These are phyloP conservation scores for Larimichthys polyactis DNA, from an alignment of 2,113 vertebrate genomes.

Conservation along the genomic window DNA sequence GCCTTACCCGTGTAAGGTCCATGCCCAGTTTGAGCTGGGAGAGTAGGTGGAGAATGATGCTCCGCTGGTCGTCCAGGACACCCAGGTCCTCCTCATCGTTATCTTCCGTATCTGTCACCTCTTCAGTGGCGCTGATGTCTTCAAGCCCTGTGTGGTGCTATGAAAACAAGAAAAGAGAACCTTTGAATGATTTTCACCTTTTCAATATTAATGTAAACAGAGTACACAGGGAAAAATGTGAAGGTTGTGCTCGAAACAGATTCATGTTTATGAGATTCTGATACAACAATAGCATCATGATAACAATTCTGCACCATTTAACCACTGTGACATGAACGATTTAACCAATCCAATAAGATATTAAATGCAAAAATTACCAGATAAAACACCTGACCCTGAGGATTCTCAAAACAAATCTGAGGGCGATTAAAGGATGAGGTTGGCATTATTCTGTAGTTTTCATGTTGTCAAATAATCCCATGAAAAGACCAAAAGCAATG, in stretches of 20 bases:
- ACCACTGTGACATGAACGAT: background rate
- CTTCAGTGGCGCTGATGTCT: constrained; percentile 89
- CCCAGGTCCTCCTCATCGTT: constrained; percentile 92
- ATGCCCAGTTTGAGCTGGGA: constrained; percentile 97
- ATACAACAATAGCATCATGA: background rate
- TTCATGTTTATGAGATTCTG: too few relatives aligned
- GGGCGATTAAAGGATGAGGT: background rate
- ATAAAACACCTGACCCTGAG: too few relatives aligned
- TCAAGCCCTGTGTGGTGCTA: constrained; percentile 80
- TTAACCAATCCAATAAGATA: background rate
- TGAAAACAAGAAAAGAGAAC: background rate
- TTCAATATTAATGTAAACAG: background rate
- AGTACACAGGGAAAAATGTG: background rate
- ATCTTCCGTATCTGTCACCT: constrained; percentile 93
- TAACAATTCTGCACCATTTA: background rate
- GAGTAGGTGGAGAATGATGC: constrained; percentile 94
- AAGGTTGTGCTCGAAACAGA: background rate
- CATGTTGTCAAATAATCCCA: background rate
- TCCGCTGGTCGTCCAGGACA: constrained; percentile 94
- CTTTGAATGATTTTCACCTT: background rate
- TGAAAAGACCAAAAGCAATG: background rate
- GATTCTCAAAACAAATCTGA: background rate
- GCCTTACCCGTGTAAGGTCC: constrained; percentile 94
- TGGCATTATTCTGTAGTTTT: background rate
- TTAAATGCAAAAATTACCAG: too few relatives aligned